Evolutionary conservation across 2,888 invertebrate species (phyloP).

Genomic region (Dichetophora obliterata): DNA sequence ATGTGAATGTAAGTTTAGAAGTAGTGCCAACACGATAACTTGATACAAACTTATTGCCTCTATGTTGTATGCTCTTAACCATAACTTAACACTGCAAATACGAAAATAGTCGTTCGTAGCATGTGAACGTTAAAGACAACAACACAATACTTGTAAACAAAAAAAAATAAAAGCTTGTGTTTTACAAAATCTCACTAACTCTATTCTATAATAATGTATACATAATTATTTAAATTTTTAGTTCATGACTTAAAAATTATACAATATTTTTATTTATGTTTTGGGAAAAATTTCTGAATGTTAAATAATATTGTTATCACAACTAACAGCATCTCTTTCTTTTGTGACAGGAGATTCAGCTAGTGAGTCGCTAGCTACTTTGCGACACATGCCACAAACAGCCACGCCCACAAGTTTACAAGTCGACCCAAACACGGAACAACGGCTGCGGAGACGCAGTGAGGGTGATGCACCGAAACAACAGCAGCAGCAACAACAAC

Average conservation of each 20-base stretch:
- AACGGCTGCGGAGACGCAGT: constrained; percentile 73
- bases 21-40: constrained; percentile 16
- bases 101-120: constrained; percentile 3
- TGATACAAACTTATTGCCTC: background rate
- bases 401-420: constrained; percentile 52
- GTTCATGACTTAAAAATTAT: background rate
- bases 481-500: constrained; percentile 57
- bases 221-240: no score
- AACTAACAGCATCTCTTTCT: background rate
- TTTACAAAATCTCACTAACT: background rate
- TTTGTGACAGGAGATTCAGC: constrained; percentile 59
- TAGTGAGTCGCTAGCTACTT: constrained; percentile 55
- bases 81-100: background rate
- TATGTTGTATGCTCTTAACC: constrained; percentile 12
- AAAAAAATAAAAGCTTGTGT: background rate
- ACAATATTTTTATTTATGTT: background rate
- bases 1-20: constrained; percentile 18
- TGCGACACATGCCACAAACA: constrained; percentile 47
- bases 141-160: background rate
- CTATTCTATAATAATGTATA: no score
- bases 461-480: constrained; percentile 74
- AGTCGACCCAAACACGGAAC: constrained; percentile 58
- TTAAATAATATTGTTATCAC: background rate
- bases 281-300: background rate
- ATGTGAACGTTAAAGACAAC: constrained; percentile 1